Percentiles rank a stretch among this genome's conserved stretches.
Evolutionary conservation across 2,113 vertebrate species (phyloP).

Genomic region (Lophotis ruficrista): DNA sequence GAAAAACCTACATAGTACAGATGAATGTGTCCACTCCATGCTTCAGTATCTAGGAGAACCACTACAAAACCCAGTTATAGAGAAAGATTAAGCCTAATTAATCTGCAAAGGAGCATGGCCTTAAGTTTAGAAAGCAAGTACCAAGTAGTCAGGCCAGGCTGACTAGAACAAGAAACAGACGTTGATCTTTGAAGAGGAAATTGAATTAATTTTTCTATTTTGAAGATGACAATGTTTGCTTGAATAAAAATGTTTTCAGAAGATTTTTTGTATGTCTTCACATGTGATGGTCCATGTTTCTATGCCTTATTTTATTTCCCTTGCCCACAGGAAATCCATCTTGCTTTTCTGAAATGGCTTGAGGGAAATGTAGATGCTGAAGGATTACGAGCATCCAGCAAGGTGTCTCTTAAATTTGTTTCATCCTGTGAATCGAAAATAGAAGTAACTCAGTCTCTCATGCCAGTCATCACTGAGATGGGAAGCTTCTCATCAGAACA

Average conservation of each 20-base stretch:
- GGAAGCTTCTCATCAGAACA: conserved; percentile 69
- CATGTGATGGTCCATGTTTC: background rate
- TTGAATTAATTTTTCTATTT: background rate
- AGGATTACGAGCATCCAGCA: conserved; percentile 75
- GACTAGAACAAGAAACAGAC: background rate
- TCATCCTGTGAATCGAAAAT: conserved; percentile 45
- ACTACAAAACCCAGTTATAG: background rate
- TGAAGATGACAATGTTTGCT: background rate
- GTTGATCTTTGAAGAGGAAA: background rate
- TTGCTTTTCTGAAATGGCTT: conserved; percentile 79
- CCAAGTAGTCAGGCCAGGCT: background rate
- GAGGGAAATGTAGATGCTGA: conserved; percentile 57
- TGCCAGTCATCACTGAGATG: conserved; percentile 77
- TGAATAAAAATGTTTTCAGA: background rate
- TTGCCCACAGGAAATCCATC: conserved; percentile 64
- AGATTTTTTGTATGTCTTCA: background rate
- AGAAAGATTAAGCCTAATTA: background rate
- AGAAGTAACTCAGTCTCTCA: conserved; percentile 52
- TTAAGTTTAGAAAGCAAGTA: background rate
- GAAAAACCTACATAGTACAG: background rate
- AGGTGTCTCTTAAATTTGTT: conserved; percentile 77
- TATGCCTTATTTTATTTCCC: background rate
- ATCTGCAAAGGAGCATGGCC: fast-evolving
- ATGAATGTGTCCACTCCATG: background rate
- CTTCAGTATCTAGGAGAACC: background rate